Evolutionary conservation across 2,797 vertebrate species (phyloP).

Genomic region (Gymnothorax javanicus): DNA sequence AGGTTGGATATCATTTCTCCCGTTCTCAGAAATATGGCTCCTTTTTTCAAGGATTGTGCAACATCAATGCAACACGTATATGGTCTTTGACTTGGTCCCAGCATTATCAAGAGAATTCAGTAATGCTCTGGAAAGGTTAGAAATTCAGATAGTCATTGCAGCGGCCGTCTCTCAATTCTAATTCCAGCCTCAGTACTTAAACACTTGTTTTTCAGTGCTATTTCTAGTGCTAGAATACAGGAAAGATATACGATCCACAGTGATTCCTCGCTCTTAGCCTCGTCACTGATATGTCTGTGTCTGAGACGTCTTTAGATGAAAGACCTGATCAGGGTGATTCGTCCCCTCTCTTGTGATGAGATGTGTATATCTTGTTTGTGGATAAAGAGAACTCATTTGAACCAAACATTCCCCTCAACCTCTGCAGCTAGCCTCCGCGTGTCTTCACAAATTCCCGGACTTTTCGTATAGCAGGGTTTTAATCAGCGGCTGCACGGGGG

Average conservation of each 20-base stretch:
- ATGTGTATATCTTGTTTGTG: background rate
- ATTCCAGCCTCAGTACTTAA: background rate
- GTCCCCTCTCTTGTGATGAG: background rate
- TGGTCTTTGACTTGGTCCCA: background rate
- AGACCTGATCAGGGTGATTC: background rate
- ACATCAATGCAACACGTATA: background rate
- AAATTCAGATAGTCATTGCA: background rate
- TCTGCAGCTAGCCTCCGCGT: background rate
- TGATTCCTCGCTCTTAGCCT: background rate
- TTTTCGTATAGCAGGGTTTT: slow-evolving; percentile 40
- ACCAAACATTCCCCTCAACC: slow-evolving; percentile 16
- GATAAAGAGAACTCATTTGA: slow-evolving; percentile 22
- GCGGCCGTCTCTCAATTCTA: background rate
- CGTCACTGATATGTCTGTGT: background rate
- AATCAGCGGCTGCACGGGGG: slow-evolving; percentile 26
- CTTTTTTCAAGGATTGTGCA: background rate
- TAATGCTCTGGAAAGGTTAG: background rate
- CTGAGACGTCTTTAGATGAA: background rate
- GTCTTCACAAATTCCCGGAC: slow-evolving; percentile 19
- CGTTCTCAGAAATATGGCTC: background rate
- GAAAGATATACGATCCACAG: background rate
- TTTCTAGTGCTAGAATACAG: background rate
- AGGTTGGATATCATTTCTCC: background rate
- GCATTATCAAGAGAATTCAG: background rate
- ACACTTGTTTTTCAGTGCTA: no score